A percentile compares a stretch with the other conserved stretches of the same genome.
Conservation (phyloP, 2,888 invertebrate species). For the Pseudococcus viburni region DNA sequence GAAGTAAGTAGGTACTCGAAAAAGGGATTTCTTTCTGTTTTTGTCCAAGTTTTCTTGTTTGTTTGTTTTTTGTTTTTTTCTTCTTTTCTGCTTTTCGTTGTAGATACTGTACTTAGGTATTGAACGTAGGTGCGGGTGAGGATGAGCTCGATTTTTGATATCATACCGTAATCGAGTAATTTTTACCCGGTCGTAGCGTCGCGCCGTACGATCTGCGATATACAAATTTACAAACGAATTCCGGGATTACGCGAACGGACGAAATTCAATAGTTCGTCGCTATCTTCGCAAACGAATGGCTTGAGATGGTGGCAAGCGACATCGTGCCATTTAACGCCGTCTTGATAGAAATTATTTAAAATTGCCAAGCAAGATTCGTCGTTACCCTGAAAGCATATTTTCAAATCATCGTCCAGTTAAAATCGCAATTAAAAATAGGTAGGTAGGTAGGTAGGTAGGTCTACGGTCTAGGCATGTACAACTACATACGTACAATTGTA, state of each 20-base stretch:
- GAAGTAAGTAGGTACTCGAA: too few relatives aligned
- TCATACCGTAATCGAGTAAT: constrained; percentile 25
- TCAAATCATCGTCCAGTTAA: too few relatives aligned
- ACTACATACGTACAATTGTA: too few relatives aligned
- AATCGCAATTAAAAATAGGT: too few relatives aligned
- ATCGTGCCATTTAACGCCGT: constrained; percentile 89
- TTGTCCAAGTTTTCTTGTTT: too few relatives aligned
- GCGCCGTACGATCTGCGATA: not conserved
- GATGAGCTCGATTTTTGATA: not conserved
- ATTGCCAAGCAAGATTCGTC: constrained; percentile 92
- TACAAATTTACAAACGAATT: constrained; percentile 79
- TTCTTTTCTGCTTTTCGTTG: too few relatives aligned
- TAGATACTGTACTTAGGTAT: too few relatives aligned
- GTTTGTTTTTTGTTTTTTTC: too few relatives aligned
- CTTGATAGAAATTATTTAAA: constrained; percentile 92
- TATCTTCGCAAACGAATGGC: constrained; percentile 92
- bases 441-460: too few relatives aligned
- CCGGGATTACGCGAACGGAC: constrained; percentile 91
- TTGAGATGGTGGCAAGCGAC: constrained; percentile 89
- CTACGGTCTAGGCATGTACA: too few relatives aligned
- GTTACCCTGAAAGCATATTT: constrained; percentile 86
- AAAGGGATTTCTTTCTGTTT: too few relatives aligned
- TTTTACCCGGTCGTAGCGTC: not conserved
- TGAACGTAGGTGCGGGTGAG: not conserved
- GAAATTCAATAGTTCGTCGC: constrained; percentile 90